A percentile compares a stretch with the other conserved stretches of the same genome.
phyloP scores from a whole-genome alignment of 2,888 invertebrate genomes.

The Tetheella fluctuosa region DNA sequence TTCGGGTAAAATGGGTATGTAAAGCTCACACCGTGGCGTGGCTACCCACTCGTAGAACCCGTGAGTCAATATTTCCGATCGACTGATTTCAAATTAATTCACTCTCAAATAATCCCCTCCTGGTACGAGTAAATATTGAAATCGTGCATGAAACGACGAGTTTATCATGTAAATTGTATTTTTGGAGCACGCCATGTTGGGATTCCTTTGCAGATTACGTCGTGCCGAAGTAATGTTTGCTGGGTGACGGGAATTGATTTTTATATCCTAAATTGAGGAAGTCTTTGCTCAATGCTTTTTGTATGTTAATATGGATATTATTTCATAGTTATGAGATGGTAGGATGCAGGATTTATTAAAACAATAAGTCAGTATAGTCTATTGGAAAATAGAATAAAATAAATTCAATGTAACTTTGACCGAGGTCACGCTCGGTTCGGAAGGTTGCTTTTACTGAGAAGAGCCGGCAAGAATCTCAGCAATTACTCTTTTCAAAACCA shows the following conservation, averaged over 20 bases:
- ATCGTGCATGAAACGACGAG: slow-evolving; percentile 35
- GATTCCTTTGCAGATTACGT: slow-evolving; percentile 26
- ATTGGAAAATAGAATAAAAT: slow-evolving; percentile 22
- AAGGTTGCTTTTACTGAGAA: too few species aligned
- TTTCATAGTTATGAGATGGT: neutral
- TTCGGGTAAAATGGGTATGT: neutral
- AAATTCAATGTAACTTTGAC: too few species aligned
- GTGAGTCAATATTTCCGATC: slow-evolving; percentile 35
- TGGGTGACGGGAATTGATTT: slow-evolving; percentile 12
- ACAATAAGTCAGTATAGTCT: too few species aligned
- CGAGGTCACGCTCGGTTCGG: too few species aligned
- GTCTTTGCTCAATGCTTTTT: slow-evolving; percentile 4
- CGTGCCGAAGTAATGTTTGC: slow-evolving; percentile 24
- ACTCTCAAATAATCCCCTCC: slow-evolving; percentile 16
- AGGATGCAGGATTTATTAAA: neutral
- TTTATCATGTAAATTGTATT: slow-evolving; percentile 33
- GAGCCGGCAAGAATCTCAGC: too few species aligned
- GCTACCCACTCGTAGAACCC: neutral
- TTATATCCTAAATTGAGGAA: slow-evolving; percentile 1
- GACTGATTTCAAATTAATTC: slow-evolving; percentile 38
- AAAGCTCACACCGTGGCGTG: too few species aligned
- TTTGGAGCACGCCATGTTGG: slow-evolving; percentile 13
- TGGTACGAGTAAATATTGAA: slow-evolving; percentile 30
- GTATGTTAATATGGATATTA: slow-evolving; percentile 9
- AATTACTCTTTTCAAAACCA: too few species aligned